A percentile compares a stretch with the other conserved stretches of the same genome.
Evolutionary conservation across 1,140 invertebrate genomes (phyloP).

Genomic region (Prorops nasuta): DNA sequence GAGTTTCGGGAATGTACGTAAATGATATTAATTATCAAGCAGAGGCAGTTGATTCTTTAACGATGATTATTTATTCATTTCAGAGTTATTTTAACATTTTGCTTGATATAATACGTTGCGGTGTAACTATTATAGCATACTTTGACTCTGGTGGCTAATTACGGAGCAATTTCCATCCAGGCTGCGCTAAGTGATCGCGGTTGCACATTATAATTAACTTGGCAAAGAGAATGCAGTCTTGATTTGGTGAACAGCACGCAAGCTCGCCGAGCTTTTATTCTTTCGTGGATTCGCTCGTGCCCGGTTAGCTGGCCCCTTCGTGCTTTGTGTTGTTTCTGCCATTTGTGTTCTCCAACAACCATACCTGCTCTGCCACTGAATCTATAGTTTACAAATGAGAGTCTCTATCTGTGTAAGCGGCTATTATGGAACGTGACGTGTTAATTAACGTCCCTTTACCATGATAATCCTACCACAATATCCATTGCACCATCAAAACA

Average conservation of each 20-base stretch:
- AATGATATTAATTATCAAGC: too few relatives aligned
- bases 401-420: conserved; percentile 20
- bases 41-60: too few relatives aligned
- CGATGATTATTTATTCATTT: too few relatives aligned
- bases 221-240: conserved; percentile 7
- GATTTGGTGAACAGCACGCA: conserved; percentile 1
- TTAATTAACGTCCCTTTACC: conserved; percentile 44
- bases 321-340: too few relatives aligned
- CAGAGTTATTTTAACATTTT: too few relatives aligned
- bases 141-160: too few relatives aligned
- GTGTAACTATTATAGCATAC: too few relatives aligned
- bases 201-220: conserved; percentile 15
- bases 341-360: conserved; percentile 6
- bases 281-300: too few relatives aligned
- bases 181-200: not conserved
- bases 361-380: not conserved
- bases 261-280: conserved; percentile 11
- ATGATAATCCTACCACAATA: conserved; percentile 38
- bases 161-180: too few relatives aligned
- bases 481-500: conserved; percentile 40
- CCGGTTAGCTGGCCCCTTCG: too few relatives aligned
- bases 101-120: too few relatives aligned
- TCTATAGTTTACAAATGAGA: conserved; percentile 21
- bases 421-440: conserved; percentile 30
- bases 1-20: too few relatives aligned